Percentiles rank a stretch among this genome's conserved stretches.
These are phyloP conservation scores for Erithacus rubecula DNA, from an alignment of 2,797 vertebrate genomes.

Conservation along the genomic window DNA sequence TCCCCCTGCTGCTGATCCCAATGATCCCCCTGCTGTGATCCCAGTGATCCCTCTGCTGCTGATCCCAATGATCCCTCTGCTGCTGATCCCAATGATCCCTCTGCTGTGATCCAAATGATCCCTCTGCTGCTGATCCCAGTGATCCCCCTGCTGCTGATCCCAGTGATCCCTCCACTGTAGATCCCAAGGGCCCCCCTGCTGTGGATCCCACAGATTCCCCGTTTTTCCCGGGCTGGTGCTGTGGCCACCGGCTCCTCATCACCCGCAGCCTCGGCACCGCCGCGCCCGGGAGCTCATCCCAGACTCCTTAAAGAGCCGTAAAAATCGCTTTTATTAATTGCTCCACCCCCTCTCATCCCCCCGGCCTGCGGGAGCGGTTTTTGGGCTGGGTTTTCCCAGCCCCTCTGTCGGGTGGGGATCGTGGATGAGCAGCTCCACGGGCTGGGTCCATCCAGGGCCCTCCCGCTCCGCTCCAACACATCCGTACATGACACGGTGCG, in stretches of 20 bases:
- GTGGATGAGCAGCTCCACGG: accelerated
- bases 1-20: accelerated
- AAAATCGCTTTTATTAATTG: neutral
- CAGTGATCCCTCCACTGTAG: accelerated
- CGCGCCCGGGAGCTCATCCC: neutral
- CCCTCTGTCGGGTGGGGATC: neutral
- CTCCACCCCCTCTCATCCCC: accelerated
- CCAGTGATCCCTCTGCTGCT: accelerated
- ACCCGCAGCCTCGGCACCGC: neutral
- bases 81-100: no score
- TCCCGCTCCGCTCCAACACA: accelerated
- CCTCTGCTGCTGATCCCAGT: accelerated
- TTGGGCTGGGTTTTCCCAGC: neutral
- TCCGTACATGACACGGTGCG: accelerated
- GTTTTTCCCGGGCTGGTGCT: neutral
- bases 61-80: accelerated
- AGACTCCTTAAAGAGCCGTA: neutral
- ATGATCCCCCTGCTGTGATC: accelerated
- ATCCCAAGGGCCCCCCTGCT: neutral
- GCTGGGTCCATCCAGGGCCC: neutral
- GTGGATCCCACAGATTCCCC: neutral
- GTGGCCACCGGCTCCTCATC: neutral
- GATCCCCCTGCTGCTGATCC: no score
- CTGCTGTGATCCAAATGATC: accelerated
- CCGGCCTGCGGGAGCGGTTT: accelerated